Percentiles rank a stretch among this genome's conserved stretches.
phyloP scores from a whole-genome alignment of 2,888 invertebrate genomes.

The Himalopsyche anomala region DNA sequence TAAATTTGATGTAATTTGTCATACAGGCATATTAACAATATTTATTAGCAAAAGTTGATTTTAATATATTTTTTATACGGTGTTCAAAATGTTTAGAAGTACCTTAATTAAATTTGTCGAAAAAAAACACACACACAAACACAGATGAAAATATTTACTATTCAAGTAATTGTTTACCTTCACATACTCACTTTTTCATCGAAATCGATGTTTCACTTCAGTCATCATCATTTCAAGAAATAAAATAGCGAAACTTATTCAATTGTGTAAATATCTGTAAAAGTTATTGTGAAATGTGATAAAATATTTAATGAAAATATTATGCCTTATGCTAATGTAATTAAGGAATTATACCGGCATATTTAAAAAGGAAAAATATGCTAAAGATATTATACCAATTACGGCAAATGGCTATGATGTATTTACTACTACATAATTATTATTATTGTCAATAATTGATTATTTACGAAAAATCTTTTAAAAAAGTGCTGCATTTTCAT shows the following conservation, averaged over 20 bases:
- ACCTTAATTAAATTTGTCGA: slow-evolving; percentile 56
- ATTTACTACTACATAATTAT: neutral
- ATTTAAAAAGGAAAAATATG: neutral
- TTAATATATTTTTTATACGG: slow-evolving; percentile 63
- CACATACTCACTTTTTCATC: slow-evolving; percentile 17
- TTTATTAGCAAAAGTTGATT: slow-evolving; percentile 56
- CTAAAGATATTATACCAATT: neutral
- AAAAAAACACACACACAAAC: slow-evolving; percentile 45
- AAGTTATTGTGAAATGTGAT: slow-evolving; percentile 57
- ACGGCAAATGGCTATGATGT: slow-evolving; percentile 6
- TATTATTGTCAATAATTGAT: too few relatives aligned
- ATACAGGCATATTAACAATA: slow-evolving; percentile 60
- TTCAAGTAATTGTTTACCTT: slow-evolving; percentile 53
- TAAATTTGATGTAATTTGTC: slow-evolving; percentile 53
- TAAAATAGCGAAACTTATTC: slow-evolving; percentile 44
- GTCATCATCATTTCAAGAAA: slow-evolving; percentile 35
- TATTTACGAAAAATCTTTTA: too few relatives aligned
- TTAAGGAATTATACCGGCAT: slow-evolving; percentile 27
- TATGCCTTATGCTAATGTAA: slow-evolving; percentile 56
- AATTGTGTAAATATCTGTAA: slow-evolving; percentile 49
- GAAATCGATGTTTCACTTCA: slow-evolving; percentile 50
- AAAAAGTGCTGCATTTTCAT: too few relatives aligned
- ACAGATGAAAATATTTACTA: slow-evolving; percentile 48
- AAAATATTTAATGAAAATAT: slow-evolving; percentile 54
- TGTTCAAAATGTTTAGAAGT: slow-evolving; percentile 61